Evolutionary conservation across 1,140 invertebrate species (phyloP), one percentile per base, ranked within the genome.

Genomic region (Drosophila nebulosa): DNA sequence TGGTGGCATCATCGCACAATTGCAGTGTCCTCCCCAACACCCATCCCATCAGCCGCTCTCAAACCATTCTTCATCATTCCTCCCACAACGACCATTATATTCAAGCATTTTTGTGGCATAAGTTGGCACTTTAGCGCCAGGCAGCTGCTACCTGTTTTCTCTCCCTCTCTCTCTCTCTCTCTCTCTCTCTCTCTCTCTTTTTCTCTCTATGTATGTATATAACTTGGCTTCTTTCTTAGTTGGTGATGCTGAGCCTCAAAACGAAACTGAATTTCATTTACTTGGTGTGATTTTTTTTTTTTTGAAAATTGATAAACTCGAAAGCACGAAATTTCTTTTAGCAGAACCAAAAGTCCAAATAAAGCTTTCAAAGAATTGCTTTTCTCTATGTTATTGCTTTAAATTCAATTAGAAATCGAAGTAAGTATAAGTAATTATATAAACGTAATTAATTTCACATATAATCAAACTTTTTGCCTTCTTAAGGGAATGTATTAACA

Each of bases 101-200:
- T 86, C 83, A 86, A 88, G 83, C 83, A 86, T 88, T 83, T 83
- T 78, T 78, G 75, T 67, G 73, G 65, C 78, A 88, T 88, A 88
- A 88, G 83, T 88, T 88, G 84, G 79, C 84, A 89, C 78, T 83
- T 88, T 88, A 88, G 78, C 72, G 72, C 64, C 78, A 79, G 83
- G 71, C 83, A 88, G 78, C 83, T 88, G 83, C 83, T 88, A 79
- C 83, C 81, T 80, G 79, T 65, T 78, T 62, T 64, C 32, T 57
- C 53, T 72, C 35, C n/a, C n/a, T n/a, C n/a, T n/a, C n/a, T n/a
- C n/a, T n/a, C n/a, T n/a, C n/a, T n/a, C n/a, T n/a, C n/a, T n/a
- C n/a, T n/a, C n/a, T n/a, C n/a, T n/a, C n/a, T n/a, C n/a, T n/a
- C n/a, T n/a, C n/a, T n/a, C n/a, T n/a, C n/a, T n/a, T n/a, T n/a